These are phyloP conservation scores for Hemitrygon akajei DNA, from an alignment of 2,797 vertebrate genomes.

Conservation along the genomic window DNA sequence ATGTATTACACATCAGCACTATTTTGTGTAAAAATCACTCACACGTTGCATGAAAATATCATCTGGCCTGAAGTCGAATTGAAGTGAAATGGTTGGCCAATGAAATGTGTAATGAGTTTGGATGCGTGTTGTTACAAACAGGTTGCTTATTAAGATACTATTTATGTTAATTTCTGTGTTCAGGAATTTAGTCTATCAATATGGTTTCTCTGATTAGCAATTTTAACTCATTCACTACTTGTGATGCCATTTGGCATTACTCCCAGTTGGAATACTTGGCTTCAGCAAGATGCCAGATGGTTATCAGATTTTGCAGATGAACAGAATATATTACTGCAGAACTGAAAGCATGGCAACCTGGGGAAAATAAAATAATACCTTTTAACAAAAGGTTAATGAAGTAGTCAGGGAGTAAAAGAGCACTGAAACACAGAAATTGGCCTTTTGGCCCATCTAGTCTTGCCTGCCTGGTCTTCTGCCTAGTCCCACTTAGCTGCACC, in stretches of 20 bases:
- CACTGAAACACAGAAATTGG: too few relatives aligned
- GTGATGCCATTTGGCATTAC: neutral
- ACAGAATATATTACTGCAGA: neutral
- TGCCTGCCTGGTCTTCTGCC: too few relatives aligned
- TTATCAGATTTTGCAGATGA: neutral
- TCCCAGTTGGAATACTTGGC: slow-evolving; percentile 15
- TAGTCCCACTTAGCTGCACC: too few relatives aligned
- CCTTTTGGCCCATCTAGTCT: too few relatives aligned
- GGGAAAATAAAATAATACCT: neutral
- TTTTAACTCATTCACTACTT: slow-evolving; percentile 25
- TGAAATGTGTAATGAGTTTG: slow-evolving; percentile 35
- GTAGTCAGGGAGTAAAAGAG: too few relatives aligned
- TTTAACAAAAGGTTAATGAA: neutral
- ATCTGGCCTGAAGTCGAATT: neutral
- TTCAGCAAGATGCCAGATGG: slow-evolving; percentile 13
- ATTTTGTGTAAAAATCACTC: slow-evolving; percentile 23
- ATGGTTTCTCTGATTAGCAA: slow-evolving; percentile 35
- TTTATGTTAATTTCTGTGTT: slow-evolving; percentile 36
- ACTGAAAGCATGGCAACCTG: neutral
- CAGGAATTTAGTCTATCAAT: slow-evolving; percentile 35
- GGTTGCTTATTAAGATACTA: slow-evolving; percentile 37
- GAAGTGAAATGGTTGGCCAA: slow-evolving; percentile 19
- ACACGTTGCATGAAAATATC: slow-evolving; percentile 13
- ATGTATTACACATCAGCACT: neutral
- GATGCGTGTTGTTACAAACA: slow-evolving; percentile 27